These are phyloP conservation scores for Eriocheir sinensis DNA, from an alignment of 1,140 invertebrate genomes.

Conservation along the genomic window DNA sequence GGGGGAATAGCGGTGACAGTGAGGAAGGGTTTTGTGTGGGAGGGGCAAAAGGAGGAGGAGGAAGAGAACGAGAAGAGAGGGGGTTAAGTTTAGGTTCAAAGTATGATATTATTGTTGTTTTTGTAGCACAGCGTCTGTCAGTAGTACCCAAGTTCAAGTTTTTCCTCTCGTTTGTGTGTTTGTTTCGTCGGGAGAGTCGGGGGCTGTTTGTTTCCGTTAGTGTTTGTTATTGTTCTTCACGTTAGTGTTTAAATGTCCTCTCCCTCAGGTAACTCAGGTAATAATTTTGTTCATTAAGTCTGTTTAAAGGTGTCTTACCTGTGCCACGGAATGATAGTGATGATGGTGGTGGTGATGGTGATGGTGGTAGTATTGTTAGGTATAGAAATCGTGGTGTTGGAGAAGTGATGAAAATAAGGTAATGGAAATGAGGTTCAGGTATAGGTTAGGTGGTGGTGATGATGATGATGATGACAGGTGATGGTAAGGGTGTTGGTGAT, in stretches of 20 bases:
- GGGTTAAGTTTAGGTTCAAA: too few species aligned
- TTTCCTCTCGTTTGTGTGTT: too few species aligned
- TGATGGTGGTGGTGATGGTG: too few species aligned
- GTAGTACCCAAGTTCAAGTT: too few species aligned
- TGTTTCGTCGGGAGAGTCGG: too few species aligned
- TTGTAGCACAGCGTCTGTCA: too few species aligned
- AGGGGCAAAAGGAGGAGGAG: not conserved
- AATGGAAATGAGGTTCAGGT: not conserved
- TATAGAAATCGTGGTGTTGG: too few species aligned
- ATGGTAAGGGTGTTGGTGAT: not conserved
- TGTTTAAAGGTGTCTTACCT: not conserved
- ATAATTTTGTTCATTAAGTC: not conserved
- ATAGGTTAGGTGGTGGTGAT: not conserved
- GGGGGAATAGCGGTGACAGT: not conserved
- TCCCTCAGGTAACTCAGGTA: not conserved
- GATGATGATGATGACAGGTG: not conserved
- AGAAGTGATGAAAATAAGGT: too few species aligned
- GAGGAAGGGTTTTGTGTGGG: not conserved
- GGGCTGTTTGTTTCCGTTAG: not conserved
- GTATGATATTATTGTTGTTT: not conserved
- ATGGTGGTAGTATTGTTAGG: not conserved
- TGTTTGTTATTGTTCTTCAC: not conserved
- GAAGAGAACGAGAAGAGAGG: too few species aligned
- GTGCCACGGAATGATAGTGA: too few species aligned
- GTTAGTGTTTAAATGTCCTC: not conserved